Percentiles rank a stretch among this genome's conserved stretches.
phyloP scores from a whole-genome alignment of 2,113 vertebrate species.

The Melanerpes aurifrons region DNA sequence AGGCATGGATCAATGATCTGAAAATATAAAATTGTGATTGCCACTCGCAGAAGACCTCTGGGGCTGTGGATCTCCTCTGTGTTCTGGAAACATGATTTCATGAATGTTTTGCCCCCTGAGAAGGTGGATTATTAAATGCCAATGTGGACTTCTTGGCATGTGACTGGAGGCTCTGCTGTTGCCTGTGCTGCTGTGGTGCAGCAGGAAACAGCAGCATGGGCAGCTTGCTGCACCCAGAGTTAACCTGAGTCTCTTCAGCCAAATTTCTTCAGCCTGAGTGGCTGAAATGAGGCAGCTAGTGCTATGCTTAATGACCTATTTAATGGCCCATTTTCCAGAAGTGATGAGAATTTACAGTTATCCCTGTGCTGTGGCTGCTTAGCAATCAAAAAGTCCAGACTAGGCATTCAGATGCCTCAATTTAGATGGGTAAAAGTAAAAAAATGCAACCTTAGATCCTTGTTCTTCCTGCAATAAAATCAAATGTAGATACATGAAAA shows the following conservation, averaged over 20 bases:
- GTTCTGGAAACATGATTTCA: background rate
- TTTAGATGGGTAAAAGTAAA: background rate
- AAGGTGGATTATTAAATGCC: background rate
- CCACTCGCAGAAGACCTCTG: background rate
- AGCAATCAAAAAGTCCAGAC: background rate
- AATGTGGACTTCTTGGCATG: background rate
- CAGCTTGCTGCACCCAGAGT: background rate
- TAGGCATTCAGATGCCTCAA: background rate
- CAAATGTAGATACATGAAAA: background rate
- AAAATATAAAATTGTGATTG: background rate
- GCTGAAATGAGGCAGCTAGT: constrained; percentile 46
- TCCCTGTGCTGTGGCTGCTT: background rate
- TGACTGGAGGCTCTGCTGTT: background rate
- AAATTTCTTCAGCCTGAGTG: background rate
- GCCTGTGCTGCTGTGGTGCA: background rate
- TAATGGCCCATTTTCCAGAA: constrained; percentile 57
- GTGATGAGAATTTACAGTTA: constrained; percentile 35
- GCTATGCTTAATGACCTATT: constrained; percentile 53
- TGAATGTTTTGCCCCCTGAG: background rate
- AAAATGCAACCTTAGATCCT: background rate
- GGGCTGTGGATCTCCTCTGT: background rate
- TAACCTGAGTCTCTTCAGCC: background rate
- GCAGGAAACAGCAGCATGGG: background rate
- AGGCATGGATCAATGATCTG: fast-evolving
- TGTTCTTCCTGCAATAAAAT: background rate